phyloP scores from a whole-genome alignment of 23 tunicate genomes.

The Halocynthia aurantium region DNA sequence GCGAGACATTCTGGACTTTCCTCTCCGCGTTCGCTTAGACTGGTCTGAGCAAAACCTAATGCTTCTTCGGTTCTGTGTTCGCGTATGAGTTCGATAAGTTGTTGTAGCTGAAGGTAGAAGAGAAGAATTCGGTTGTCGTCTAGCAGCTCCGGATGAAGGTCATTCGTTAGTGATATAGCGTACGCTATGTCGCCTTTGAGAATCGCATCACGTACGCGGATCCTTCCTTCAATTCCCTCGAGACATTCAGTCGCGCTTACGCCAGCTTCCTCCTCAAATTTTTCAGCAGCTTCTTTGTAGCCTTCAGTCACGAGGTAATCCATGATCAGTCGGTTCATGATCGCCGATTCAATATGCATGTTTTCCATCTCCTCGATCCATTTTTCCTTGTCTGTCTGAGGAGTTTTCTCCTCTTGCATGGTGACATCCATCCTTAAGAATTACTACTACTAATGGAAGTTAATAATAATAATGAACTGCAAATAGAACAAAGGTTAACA shows the following conservation, averaged over 20 bases:
- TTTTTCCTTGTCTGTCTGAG: constrained; percentile 34
- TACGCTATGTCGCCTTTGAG: constrained; percentile 60
- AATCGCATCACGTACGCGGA: constrained; percentile 83
- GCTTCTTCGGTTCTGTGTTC: constrained; percentile 71
- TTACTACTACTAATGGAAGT: too few relatives aligned
- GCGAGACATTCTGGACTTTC: constrained; percentile 83
- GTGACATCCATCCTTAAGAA: constrained; percentile 46
- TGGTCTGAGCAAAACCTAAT: constrained; percentile 80
- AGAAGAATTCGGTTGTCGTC: constrained; percentile 77
- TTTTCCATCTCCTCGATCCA: constrained; percentile 83
- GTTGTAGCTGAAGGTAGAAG: constrained; percentile 68
- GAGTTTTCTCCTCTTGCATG: constrained; percentile 59
- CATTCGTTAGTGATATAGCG: constrained; percentile 81
- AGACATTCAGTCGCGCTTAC: constrained; percentile 29
- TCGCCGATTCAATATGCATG: constrained; percentile 74
- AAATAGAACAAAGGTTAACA: too few relatives aligned
- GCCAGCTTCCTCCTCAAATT: constrained; percentile 85
- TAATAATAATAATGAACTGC: too few relatives aligned
- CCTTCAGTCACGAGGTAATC: constrained; percentile 90
- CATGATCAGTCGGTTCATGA: constrained; percentile 86
- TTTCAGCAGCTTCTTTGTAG: constrained; percentile 94
- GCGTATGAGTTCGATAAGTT: constrained; percentile 87
- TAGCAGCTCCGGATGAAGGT: constrained; percentile 75
- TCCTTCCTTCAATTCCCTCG: constrained; percentile 51
- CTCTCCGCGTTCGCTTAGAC: constrained; percentile 74